Evolutionary conservation across 2,797 vertebrate genomes (phyloP), one percentile per base, ranked within the genome.

Genomic region (Gadopsis marmoratus): DNA sequence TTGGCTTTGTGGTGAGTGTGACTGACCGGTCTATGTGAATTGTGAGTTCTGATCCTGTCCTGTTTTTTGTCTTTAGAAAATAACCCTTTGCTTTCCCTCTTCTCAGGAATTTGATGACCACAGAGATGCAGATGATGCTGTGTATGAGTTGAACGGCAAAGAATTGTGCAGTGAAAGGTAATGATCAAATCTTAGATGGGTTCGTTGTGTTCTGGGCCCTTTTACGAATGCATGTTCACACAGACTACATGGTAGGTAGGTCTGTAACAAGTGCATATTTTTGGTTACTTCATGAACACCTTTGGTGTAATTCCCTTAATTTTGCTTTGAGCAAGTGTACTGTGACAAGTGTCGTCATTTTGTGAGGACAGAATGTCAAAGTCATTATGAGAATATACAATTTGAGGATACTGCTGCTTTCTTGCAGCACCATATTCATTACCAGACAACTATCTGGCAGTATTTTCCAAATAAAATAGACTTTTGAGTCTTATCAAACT

Each of bases 81-180:
- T 33, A 23, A 9, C n/a, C 10, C 7, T 3, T 59, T 17, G 2
- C 7, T 16, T 55, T 0, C 0, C 4, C 0, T 68, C 0, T 74
- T 61, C 31, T 10, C 88, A 98, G 97, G 97, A 98, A 75, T 98
- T 98, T 10, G 97, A 98, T 82, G 97, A 98, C 89, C 96, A 97
- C 88, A 95, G 97, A 89, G 97, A 98, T 88, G 97, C 97, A 26
- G 97, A 98, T 86, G 97, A 98, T 87, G 97, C 97, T 0, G 97
- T 98, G 68, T 98, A 98, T 55, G 97, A 98, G 89, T 82, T 98
- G 58, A 98, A 98, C 53, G 97, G 97, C 37, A 98, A 97, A 92
- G 97, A 97, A 66, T 59, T 98, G 71, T 98, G 97, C 88, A 97
- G 94, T 91, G 97, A 98, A 94, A 96, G 97, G 97, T 98, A 89